Evolutionary conservation across 1,140 invertebrate species (phyloP).

Genomic region (Neelides sp.): DNA sequence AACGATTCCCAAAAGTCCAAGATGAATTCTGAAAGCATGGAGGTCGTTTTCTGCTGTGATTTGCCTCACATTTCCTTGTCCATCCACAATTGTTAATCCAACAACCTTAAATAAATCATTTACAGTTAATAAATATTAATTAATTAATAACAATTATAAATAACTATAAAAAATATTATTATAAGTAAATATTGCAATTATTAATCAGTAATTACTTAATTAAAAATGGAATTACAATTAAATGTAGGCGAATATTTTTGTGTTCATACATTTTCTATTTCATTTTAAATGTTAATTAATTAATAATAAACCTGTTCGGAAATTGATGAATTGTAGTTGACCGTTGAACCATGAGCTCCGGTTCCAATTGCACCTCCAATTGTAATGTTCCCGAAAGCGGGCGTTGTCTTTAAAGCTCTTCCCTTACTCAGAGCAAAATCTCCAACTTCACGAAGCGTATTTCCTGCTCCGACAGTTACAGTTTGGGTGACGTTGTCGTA

Average conservation of each 20-base stretch:
- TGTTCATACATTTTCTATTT: too few species aligned
- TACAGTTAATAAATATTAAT: too few species aligned
- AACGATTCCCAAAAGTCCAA: constrained; percentile 20
- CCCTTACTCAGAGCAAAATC: neutral
- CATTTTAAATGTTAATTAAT: too few species aligned
- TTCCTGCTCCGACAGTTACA: constrained; percentile 8
- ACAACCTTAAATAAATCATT: too few species aligned
- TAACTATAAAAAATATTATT: too few species aligned
- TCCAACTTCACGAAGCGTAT: neutral
- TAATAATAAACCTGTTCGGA: constrained; percentile 17
- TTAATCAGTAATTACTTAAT: too few species aligned
- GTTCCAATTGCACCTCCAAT: constrained; percentile 14
- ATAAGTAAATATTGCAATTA: too few species aligned
- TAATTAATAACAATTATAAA: too few species aligned
- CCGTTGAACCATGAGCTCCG: constrained; percentile 16
- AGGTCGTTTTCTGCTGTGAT: constrained; percentile 12
- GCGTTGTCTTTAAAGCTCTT: constrained; percentile 4
- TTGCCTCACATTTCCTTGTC: constrained; percentile 5
- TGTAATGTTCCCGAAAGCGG: constrained; percentile 15
- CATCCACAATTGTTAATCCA: constrained; percentile 15
- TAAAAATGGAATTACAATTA: too few species aligned
- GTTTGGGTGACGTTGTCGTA: neutral
- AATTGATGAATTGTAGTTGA: constrained; percentile 5
- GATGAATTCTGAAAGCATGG: constrained; percentile 18
- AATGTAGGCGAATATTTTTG: too few species aligned